Evolutionary conservation across 1,140 invertebrate genomes (phyloP).

Genomic region (Holotrichia oblita): DNA sequence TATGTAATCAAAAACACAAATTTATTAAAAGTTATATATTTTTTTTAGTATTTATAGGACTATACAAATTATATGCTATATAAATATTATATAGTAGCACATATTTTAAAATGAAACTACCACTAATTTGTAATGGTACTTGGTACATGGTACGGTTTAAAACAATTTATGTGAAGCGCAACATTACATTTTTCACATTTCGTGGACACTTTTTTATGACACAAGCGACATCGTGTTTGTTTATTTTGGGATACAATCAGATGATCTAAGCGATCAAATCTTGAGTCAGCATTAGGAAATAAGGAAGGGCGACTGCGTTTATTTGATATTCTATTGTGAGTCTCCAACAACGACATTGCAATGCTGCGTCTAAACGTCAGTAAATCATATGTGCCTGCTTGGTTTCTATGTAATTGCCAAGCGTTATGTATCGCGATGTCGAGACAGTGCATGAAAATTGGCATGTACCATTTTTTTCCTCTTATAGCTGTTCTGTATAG

Average conservation of each 20-base stretch:
- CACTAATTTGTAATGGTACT: slow-evolving; percentile 8
- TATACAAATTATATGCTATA: background rate
- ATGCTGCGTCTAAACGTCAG: slow-evolving; percentile 6
- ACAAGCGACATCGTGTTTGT: background rate
- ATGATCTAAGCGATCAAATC: slow-evolving; percentile 7
- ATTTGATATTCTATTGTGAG: slow-evolving; percentile 4
- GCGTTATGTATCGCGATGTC: slow-evolving; percentile 57
- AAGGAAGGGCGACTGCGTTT: slow-evolving; percentile 10
- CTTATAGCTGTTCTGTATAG: slow-evolving; percentile 50
- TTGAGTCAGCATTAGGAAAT: slow-evolving; percentile 8
- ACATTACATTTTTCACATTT: slow-evolving; percentile 9
- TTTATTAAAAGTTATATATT: slow-evolving; percentile 12
- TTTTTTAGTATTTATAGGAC: background rate
- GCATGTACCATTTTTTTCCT: slow-evolving; percentile 58
- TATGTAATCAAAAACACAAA: background rate
- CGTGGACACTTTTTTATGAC: background rate
- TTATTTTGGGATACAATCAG: slow-evolving; percentile 5
- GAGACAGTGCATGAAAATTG: slow-evolving; percentile 52
- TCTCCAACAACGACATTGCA: background rate
- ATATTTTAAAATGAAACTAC: slow-evolving; percentile 6
- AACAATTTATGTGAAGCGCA: slow-evolving; percentile 10
- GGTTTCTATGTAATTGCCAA: slow-evolving; percentile 50
- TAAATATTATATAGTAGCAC: background rate
- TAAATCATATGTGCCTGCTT: background rate
- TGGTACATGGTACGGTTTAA: slow-evolving; percentile 1